Percentiles rank a stretch among this genome's conserved stretches.
phyloP scores from a whole-genome alignment of 1,140 invertebrate genomes.

The Oryzaephilus surinamensis region DNA sequence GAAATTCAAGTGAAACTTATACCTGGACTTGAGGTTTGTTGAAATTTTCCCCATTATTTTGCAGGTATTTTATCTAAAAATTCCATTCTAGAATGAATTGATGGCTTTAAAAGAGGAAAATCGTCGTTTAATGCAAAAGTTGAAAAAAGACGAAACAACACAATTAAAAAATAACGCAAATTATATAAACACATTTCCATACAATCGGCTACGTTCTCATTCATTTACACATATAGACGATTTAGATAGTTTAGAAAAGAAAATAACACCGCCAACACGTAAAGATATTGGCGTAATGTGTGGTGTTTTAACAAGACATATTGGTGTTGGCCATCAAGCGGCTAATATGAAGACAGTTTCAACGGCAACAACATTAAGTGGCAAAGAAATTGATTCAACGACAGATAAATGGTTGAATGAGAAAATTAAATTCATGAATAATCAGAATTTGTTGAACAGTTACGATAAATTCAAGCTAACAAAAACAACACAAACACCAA shows the following conservation, averaged over 20 bases:
- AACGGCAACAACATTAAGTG: conserved; percentile 21
- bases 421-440: conserved; percentile 28
- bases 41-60: not conserved
- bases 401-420: conserved; percentile 31
- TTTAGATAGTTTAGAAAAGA: conserved; percentile 15
- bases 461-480: conserved; percentile 24
- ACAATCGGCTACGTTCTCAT: conserved; percentile 20
- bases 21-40: conserved; percentile 65
- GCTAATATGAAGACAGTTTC: conserved; percentile 33
- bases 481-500: conserved; percentile 31
- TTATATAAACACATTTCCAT: conserved; percentile 11
- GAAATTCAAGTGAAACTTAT: conserved; percentile 78
- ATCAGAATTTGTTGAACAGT: conserved; percentile 19
- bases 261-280: conserved; percentile 22
- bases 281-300: conserved; percentile 60
- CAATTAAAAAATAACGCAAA: conserved; percentile 37
- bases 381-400: conserved; percentile 14
- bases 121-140: conserved; percentile 47
- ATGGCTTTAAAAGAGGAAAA: conserved; percentile 65
- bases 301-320: conserved; percentile 51
- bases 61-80: not conserved
- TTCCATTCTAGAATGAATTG: conserved; percentile 41
- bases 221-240: conserved; percentile 21
- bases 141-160: conserved; percentile 36
- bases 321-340: conserved; percentile 47